Conservation (phyloP, 2,888 invertebrate species). For the Gastracanthus pulcherrimus region DNA sequence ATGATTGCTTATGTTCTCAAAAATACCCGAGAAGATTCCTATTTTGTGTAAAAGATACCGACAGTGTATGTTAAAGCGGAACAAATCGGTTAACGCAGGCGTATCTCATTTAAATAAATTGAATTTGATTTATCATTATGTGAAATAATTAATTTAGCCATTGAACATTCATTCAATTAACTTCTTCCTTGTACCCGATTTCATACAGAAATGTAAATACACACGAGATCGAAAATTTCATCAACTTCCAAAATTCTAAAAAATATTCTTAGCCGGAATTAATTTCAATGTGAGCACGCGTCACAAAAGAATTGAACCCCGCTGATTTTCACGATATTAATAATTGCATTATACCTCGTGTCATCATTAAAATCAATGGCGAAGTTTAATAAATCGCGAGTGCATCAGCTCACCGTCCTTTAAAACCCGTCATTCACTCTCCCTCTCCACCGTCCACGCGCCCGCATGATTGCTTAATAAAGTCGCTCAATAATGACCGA, state of each 20-base stretch:
- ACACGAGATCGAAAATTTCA: not conserved
- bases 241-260: not conserved
- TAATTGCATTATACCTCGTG: not conserved
- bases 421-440: not conserved
- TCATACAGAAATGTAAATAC: too few relatives aligned
- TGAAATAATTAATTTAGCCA: too few relatives aligned
- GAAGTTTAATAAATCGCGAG: conserved; percentile 1
- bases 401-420: not conserved
- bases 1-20: too few relatives aligned
- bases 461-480: not conserved
- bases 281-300: not conserved
- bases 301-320: not conserved
- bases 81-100: too few relatives aligned
- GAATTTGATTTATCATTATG: too few relatives aligned
- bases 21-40: too few relatives aligned
- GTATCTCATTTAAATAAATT: too few relatives aligned
- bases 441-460: not conserved
- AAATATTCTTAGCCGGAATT: not conserved
- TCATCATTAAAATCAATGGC: not conserved
- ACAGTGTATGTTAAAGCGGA: too few relatives aligned
- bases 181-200: too few relatives aligned
- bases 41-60: too few relatives aligned
- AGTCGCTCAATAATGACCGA: conserved; percentile 23
- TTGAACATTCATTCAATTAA: too few relatives aligned
- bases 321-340: not conserved